These are phyloP conservation scores for Polypterus senegalus DNA, from an alignment of 2,113 vertebrate genomes.

Conservation along the genomic window DNA sequence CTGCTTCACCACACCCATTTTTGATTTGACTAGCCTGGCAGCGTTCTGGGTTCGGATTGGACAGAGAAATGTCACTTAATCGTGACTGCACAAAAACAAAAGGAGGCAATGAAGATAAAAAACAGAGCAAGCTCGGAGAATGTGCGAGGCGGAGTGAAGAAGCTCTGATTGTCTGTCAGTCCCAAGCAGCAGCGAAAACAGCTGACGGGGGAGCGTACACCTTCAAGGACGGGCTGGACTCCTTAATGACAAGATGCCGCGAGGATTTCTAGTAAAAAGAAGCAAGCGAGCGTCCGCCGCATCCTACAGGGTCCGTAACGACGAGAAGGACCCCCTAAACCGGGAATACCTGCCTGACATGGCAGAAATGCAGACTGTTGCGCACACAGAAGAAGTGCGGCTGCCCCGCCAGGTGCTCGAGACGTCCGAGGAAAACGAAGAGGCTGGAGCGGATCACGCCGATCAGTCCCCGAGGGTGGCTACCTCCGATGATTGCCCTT, in stretches of 20 bases:
- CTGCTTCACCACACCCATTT: constrained; percentile 13
- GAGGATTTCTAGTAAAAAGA: constrained; percentile 86
- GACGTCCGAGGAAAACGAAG: not conserved
- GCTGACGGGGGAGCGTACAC: constrained; percentile 7
- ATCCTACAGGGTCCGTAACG: constrained; percentile 54
- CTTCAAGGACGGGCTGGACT: constrained; percentile 28
- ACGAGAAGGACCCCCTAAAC: constrained; percentile 18
- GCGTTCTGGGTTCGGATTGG: constrained; percentile 25
- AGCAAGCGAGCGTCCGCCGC: constrained; percentile 52
- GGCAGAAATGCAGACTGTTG: not conserved
- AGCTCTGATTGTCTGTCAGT: constrained; percentile 9
- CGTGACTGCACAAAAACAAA: constrained; percentile 23
- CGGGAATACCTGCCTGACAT: not conserved
- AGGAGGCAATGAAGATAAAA: constrained; percentile 29
- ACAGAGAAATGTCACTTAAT: constrained; percentile 16
- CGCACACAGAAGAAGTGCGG: not conserved
- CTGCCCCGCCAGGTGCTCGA: not conserved
- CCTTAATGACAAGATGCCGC: constrained; percentile 56
- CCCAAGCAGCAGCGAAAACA: constrained; percentile 6
- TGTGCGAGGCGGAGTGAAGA: constrained; percentile 10
- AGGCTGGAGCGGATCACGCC: not conserved
- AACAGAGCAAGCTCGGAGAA: constrained; percentile 18
- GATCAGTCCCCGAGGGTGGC: not conserved
- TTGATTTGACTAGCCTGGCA: constrained; percentile 7
- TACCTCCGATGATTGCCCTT: not conserved